These are phyloP conservation scores for Heterodera carotae DNA, from an alignment of 1,140 invertebrate genomes.

Conservation along the genomic window DNA sequence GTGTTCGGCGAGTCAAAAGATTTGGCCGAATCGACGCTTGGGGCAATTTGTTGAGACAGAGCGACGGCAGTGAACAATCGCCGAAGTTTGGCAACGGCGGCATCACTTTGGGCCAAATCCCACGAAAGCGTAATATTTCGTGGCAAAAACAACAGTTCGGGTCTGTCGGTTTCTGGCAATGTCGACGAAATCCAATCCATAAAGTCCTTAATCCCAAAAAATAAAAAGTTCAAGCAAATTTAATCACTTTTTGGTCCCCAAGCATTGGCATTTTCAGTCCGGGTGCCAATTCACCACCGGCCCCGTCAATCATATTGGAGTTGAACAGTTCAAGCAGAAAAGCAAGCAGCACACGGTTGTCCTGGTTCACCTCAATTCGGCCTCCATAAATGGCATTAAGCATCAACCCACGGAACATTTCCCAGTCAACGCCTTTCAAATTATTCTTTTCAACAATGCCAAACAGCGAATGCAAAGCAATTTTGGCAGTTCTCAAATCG, in stretches of 20 bases:
- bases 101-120: slow-evolving; percentile 74
- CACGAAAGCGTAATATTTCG: slow-evolving; percentile 79
- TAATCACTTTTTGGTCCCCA: slow-evolving; percentile 31
- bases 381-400: slow-evolving; percentile 85
- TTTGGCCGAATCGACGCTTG: slow-evolving; percentile 13
- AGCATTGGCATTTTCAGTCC: slow-evolving; percentile 40
- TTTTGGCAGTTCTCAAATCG: slow-evolving; percentile 76
- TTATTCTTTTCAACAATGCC: slow-evolving; percentile 1
- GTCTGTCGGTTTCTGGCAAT: slow-evolving; percentile 69
- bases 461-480: slow-evolving; percentile 56
- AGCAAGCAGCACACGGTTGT: slow-evolving; percentile 75
- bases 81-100: slow-evolving; percentile 74
- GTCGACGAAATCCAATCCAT: slow-evolving; percentile 63
- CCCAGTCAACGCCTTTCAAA: slow-evolving; percentile 72
- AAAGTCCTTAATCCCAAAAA: slow-evolving; percentile 66
- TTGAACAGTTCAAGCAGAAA: slow-evolving; percentile 68
- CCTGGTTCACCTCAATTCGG: slow-evolving; percentile 79
- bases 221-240: slow-evolving; percentile 50
- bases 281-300: slow-evolving; percentile 8
- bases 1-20: slow-evolving; percentile 44
- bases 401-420: slow-evolving; percentile 78
- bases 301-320: slow-evolving; percentile 23
- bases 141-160: slow-evolving; percentile 78
- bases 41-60: slow-evolving; percentile 18
- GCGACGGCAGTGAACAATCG: slow-evolving; percentile 34